phyloP scores from a whole-genome alignment of 2,888 invertebrate species.

The Cloeon dipterum region DNA sequence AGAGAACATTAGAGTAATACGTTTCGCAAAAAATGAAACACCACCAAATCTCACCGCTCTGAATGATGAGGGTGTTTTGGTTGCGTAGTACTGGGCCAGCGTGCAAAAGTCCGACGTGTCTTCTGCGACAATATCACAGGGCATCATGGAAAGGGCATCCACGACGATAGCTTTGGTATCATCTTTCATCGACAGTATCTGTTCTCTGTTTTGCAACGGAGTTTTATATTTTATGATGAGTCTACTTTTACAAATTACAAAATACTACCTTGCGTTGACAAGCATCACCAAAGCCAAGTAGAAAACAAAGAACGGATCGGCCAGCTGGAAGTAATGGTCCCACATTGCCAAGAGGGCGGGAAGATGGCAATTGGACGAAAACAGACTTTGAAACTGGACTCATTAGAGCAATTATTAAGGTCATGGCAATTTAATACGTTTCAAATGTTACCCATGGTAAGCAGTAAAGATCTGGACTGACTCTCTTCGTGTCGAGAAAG shows the following conservation, averaged over 20 bases:
- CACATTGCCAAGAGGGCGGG: conserved; percentile 81
- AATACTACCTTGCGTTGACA: conserved; percentile 54
- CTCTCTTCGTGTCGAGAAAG: conserved; percentile 83
- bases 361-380: conserved; percentile 65
- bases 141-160: conserved; percentile 45
- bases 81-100: conserved; percentile 83
- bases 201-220: conserved; percentile 35
- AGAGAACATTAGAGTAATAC: background rate
- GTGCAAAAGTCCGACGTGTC: conserved; percentile 95
- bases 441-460: conserved; percentile 49
- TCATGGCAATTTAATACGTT: background rate
- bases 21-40: too few species aligned
- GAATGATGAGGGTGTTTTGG: conserved; percentile 83
- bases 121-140: conserved; percentile 69
- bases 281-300: conserved; percentile 88
- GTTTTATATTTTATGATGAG: background rate
- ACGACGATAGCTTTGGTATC: conserved; percentile 44
- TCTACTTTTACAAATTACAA: background rate
- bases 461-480: conserved; percentile 79
- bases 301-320: conserved; percentile 90
- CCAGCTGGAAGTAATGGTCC: conserved; percentile 90
- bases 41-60: conserved; percentile 43
- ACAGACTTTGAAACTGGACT: conserved; percentile 53
- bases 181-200: conserved; percentile 52
- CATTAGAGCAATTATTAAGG: conserved; percentile 1